Evolutionary conservation across 2,113 vertebrate species (phyloP), one percentile per base, ranked within the genome.

Genomic region (Anolis carolinensis): DNA sequence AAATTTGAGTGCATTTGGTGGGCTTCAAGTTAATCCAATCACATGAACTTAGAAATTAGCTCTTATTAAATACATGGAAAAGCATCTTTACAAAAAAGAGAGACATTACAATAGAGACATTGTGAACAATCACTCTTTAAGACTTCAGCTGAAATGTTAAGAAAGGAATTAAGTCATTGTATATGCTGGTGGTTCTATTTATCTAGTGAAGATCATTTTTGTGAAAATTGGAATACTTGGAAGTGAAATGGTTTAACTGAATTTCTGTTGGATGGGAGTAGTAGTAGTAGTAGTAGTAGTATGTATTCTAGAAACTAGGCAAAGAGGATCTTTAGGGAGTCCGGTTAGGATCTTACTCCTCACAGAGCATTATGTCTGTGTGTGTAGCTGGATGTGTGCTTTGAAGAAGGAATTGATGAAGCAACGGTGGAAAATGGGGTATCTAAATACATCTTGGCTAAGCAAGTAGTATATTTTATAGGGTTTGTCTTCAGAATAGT

Each of bases 141-240:
- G 4, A 59, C 30, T 92, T 55, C 39, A 18, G 63, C 39, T 85
- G 59, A 9, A 88, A 84, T 89, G 39, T 44, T 87, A 21, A 84
- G 78, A 59, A 78, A 86, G 73, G 77, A 65, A 73, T 71, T 68
- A 48, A 88, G 70, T n/a, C 30, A 48, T 84, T 87, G 79, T 25
- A 82, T 34, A 77, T 92, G 16, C 59, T 82, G 59, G 63, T 90
- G 0, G 3, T n/a, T 77, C 39, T 68, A 3, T 52, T 1, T 68
- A 62, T 74, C 1, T 67, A 87, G 23, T 79, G 36, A 34, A 71
- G 67, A 72, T 8, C n/a, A 27, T 55, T 68, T n/a, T 81, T 80
- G 18, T 81, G 62, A 81, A 59, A 67, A 81, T 25, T 5, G 36
- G 25, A 81, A 44, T 70, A 44, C 25, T 25, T 71, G n/a, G n/a